Evolutionary conservation across 1,140 invertebrate genomes (phyloP).

Genomic region (Drosophila insularis): DNA sequence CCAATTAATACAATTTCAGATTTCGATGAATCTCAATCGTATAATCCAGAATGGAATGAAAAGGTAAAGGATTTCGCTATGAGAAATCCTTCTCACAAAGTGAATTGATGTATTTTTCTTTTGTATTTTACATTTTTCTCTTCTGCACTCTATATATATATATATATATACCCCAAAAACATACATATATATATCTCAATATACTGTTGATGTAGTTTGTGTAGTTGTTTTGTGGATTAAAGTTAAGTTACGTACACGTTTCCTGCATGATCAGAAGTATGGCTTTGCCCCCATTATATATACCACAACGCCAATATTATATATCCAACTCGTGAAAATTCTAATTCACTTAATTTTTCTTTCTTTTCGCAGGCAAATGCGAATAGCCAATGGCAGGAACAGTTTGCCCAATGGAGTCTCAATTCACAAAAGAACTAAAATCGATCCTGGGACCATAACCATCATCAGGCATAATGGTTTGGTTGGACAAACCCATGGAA

Average conservation of each 20-base stretch:
- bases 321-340: background rate
- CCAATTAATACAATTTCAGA: slow-evolving; percentile 79
- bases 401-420: slow-evolving; percentile 82
- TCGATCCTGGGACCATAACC: background rate
- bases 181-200: slow-evolving; percentile 28
- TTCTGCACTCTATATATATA: slow-evolving; percentile 47
- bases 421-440: slow-evolving; percentile 80
- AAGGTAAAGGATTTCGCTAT: slow-evolving; percentile 78
- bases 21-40: slow-evolving; percentile 81
- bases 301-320: background rate
- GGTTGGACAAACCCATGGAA: slow-evolving; percentile 1
- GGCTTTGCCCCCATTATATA: slow-evolving; percentile 14
- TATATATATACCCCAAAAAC: slow-evolving; percentile 4
- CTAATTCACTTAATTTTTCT: background rate
- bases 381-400: slow-evolving; percentile 82
- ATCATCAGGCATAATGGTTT: background rate
- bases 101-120: slow-evolving; percentile 43
- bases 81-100: slow-evolving; percentile 56
- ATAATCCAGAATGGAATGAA: slow-evolving; percentile 82
- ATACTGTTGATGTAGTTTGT: slow-evolving; percentile 55
- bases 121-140: slow-evolving; percentile 6
- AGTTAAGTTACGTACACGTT: slow-evolving; percentile 6
- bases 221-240: slow-evolving; percentile 45
- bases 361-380: slow-evolving; percentile 70
- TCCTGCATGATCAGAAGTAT: slow-evolving; percentile 23